Evolutionary conservation across 64 coral and sea anemone genomes (phyloP), one percentile per base, ranked within the genome.

Genomic region (Cladopsammia gracilis): DNA sequence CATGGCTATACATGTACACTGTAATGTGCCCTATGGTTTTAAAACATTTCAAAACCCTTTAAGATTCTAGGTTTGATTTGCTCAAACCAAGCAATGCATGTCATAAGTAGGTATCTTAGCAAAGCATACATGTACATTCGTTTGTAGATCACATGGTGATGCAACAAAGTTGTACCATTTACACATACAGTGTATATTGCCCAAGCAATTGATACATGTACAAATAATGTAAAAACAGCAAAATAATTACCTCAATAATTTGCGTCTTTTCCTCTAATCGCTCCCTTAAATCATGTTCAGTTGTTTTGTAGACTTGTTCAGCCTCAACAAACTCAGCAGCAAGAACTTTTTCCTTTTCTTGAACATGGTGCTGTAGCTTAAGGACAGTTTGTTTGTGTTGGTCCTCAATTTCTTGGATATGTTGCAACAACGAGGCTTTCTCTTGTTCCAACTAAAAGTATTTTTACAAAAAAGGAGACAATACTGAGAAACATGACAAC

Each of bases 201-300:
- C 34, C 24, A 14, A 67, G 45, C 34, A 42, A 43, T 54, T 34
- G 62, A 5, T 56, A 34, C 4, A n/a, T 58, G 19, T 22, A 19
- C 14, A 67, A 44, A 8, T 78, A 46, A 64, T 19, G 6, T 26
- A 46, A 10, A 7, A 56, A 56, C 53, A 56, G 53, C 53, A 12
- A 1, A 0, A 3, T 56, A n/a, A n/a, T 66, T 64, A 99, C 98
- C 91, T 99, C 94, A 59, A 96, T 96, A 68, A 99, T 99, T 47
- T 89, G 96, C 5, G 98, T 90, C 62, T 99, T 99, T 65, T 99
- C 98, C 44, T 99, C 98, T 2, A 96, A 60, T n/a, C 90, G 88
- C 48, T 99, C 98, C 53, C 64, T 94, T 12, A 99, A 82, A 74
- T 96, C 96, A 80, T 99, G 98, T 25, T 99, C 98, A 68, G 84